phyloP scores from a whole-genome alignment of 2,888 invertebrate species.

The Achlya flavicornis region DNA sequence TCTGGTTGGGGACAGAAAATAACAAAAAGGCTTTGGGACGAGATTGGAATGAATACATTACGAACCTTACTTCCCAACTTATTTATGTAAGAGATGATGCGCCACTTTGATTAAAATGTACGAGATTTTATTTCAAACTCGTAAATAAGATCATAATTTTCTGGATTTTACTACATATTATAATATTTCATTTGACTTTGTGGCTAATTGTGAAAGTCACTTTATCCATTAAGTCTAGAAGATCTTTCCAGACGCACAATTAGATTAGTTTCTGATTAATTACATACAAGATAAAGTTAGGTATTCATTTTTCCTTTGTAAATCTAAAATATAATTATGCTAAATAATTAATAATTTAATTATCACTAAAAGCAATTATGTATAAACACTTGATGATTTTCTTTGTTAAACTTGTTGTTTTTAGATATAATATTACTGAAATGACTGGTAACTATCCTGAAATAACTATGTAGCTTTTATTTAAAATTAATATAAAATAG shows the following conservation, averaged over 20 bases:
- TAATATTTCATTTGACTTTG: not conserved
- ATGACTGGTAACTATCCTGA: no score
- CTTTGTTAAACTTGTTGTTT: not conserved
- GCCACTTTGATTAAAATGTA: slow-evolving; percentile 13
- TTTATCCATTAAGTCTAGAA: slow-evolving; percentile 4
- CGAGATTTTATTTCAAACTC: not conserved
- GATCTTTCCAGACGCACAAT: slow-evolving; percentile 18
- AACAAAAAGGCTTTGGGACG: slow-evolving; percentile 71
- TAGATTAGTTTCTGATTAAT: slow-evolving; percentile 19
- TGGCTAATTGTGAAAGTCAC: slow-evolving; percentile 7
- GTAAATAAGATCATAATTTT: not conserved
- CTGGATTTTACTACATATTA: not conserved
- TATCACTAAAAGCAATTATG: not conserved
- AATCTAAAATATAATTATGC: not conserved
- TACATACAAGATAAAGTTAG: slow-evolving; percentile 19
- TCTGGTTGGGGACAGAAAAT: slow-evolving; percentile 70
- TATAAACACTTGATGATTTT: not conserved
- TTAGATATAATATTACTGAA: not conserved
- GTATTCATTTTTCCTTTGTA: not conserved
- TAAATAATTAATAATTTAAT: not conserved
- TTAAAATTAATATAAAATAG: no score
- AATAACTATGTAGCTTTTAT: no score
- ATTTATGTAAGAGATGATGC: slow-evolving; percentile 13
- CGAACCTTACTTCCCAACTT: slow-evolving; percentile 28
- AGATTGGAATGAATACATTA: slow-evolving; percentile 73